Evolutionary conservation across 2,888 invertebrate genomes (phyloP), one percentile per base, ranked within the genome.

Genomic region (Drosophila borealis): DNA sequence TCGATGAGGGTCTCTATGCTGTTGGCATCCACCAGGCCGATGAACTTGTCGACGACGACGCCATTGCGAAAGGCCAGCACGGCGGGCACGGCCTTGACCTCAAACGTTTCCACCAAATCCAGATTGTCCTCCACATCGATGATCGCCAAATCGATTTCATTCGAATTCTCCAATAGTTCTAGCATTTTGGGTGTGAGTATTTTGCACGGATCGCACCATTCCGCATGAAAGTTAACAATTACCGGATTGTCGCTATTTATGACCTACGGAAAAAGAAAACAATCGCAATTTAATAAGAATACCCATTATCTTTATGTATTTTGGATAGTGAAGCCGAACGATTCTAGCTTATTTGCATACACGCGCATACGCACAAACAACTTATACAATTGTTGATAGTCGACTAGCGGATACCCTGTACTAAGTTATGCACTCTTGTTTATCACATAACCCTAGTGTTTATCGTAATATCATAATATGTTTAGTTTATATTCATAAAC

Each of bases 131-230:
- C 97, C 0, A 97, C 96, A 91, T 97, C 96, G 0, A 97, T 95
- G 21, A 96, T 95, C 1, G 97, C 97, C 76, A 97, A 93, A 92
- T 97, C 95, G 55, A 97, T 93, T 81, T 95, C 94, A 9, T 94
- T 93, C 54, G 95, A 94, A 2, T 95, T 95, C 79, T 95, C 95
- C 34, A 97, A 94, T 54, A 97, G 92, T 90, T 96, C 96, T 81
- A 94, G 94, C 91, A 97, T 94, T 92, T 96, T 96, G 2, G 97
- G 97, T 0, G 97, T 97, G 13, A 97, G 93, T 85, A 97, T 96
- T 92, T 96, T 96, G 92, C 97, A 97, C 0, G 97, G 97, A 92
- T 97, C 97, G 89, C 97, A 97, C 97, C 97, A 97, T 80, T 97
- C 97, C 0, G 97, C 97, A 89, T 97, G 97, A 90, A 97, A 97